These are phyloP conservation scores for Climacteris rufus DNA, from an alignment of 2,113 vertebrate species.

Conservation along the genomic window DNA sequence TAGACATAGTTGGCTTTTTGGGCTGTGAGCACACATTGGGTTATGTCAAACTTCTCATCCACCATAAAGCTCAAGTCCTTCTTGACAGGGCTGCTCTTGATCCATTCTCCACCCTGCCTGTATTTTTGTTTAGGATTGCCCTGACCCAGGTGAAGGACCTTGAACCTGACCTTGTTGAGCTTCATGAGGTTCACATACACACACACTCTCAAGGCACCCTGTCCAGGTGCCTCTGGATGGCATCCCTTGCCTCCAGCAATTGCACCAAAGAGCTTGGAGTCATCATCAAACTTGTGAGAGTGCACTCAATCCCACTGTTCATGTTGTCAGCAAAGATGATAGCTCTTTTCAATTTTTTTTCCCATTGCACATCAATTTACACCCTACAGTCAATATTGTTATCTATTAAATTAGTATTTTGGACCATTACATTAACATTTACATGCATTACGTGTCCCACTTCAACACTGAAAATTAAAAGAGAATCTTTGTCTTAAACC, in stretches of 20 bases:
- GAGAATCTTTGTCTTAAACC: background rate
- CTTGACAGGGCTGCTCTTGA: background rate
- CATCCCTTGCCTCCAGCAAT: background rate
- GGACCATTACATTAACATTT: background rate
- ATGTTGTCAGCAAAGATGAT: background rate
- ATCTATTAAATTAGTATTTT: background rate
- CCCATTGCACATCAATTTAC: background rate
- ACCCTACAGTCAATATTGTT: background rate
- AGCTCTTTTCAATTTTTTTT: background rate
- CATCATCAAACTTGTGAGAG: too few species aligned
- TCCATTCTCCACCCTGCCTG: background rate
- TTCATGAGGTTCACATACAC: background rate
- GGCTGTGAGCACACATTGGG: background rate
- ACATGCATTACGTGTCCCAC: background rate
- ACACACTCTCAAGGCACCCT: fast-evolving
- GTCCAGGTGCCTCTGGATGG: background rate
- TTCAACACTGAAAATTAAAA: background rate
- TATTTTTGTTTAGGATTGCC: background rate
- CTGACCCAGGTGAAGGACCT: background rate
- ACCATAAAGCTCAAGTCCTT: background rate
- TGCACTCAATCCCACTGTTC: background rate
- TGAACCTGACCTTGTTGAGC: background rate
- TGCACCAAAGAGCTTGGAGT: background rate
- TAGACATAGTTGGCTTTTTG: background rate
- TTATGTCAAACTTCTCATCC: background rate